Evolutionary conservation across 2,797 vertebrate genomes (phyloP), one percentile per base, ranked within the genome.

Genomic region (Gymnoscopelus microlampas): DNA sequence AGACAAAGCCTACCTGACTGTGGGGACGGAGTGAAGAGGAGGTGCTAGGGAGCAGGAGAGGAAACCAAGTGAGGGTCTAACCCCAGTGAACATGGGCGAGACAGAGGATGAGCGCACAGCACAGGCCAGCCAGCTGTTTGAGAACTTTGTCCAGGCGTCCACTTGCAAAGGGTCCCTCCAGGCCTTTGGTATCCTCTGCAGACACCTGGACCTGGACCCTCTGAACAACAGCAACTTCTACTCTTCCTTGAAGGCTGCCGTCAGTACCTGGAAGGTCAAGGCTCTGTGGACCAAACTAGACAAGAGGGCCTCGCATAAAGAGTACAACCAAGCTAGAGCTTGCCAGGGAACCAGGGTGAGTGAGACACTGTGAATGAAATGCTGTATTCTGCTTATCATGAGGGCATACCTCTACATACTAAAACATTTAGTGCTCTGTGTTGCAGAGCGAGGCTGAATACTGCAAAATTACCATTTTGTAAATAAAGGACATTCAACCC

Each of bases 231-330:
- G 85, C 75, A 93, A 89, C 89, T 99, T 99, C 86, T 98, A 97
- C 90, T 82, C 83, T 70, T 95, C 91, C 55, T 94, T 99, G 56
- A 99, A 98, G 87, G 94, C 93, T 0, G 95, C 95, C 1, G 87
- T 99, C 86, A 96, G 91, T 73, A 93, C 91, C 0, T 99, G 98
- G 98, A 99, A 99, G 81, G 97, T 97, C 91, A 97, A 98, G 87
- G 96, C 95, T 58, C 92, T 99, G 63, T 99, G 96, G 96, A 95
- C 96, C 85, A 98, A 98, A 83, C 88, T 99, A 82, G 98, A 99
- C 88, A 99, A 99, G 78, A 93, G 95, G 78, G 95, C 95, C 4
- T 92, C 93, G 82, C 96, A 98, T 74, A 99, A 98, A 82, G 97
- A 96, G 47, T 99, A 98, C 84, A 95, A 93, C 74, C 95, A 95